phyloP scores from a whole-genome alignment of 2,113 vertebrate species.

The Oncorhynchus masou region DNA sequence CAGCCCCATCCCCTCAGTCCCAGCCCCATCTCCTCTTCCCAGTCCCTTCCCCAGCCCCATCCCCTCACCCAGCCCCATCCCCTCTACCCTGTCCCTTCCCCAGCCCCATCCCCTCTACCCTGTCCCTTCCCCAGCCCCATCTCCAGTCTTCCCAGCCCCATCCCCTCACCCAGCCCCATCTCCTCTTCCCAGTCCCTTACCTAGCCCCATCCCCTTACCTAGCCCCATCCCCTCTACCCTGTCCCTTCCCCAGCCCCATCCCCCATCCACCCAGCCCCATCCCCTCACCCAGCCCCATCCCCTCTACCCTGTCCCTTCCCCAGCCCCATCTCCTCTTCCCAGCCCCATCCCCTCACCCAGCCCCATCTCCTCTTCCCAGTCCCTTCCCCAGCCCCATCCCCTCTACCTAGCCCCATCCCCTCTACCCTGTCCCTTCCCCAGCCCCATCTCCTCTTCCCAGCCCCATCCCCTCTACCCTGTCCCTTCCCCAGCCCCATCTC shows the following conservation, averaged over 20 bases:
- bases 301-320: no score
- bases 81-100: neutral
- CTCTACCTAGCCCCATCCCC: neutral
- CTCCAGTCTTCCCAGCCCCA: neutral
- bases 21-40: no score
- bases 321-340: no score
- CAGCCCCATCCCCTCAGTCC: no score
- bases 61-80: neutral
- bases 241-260: neutral
- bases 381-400: neutral
- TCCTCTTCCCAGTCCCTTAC: no score
- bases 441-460: constrained; percentile 32
- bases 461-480: neutral
- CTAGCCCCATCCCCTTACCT: no score
- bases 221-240: no score
- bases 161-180: neutral
- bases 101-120: neutral
- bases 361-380: neutral
- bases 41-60: no score
- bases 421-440: neutral
- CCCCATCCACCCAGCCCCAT: no score
- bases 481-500: constrained; percentile 1
- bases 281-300: no score
- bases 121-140: no score
- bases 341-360: no score